Evolutionary conservation across 1,140 invertebrate genomes (phyloP).

Genomic region (Trichonephila clavata): DNA sequence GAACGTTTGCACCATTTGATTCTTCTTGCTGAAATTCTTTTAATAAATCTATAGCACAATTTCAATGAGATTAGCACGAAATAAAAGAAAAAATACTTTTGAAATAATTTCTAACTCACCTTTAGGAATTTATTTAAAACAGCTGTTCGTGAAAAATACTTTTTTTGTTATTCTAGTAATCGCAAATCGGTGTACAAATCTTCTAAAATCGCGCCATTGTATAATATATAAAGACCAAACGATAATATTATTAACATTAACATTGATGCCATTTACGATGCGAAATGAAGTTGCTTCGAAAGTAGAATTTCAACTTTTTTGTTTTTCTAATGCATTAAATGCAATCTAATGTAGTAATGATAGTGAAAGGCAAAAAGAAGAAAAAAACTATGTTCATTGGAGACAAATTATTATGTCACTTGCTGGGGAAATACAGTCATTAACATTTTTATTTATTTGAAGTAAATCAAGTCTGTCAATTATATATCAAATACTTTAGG

Average conservation of each 20-base stretch:
- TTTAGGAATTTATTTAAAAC: no score
- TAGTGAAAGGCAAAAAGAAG: not conserved
- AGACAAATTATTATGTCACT: conserved; percentile 38
- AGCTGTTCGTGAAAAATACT: no score
- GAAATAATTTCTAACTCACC: not conserved
- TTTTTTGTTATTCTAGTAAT: no score
- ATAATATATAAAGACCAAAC: no score
- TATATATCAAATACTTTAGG: not conserved
- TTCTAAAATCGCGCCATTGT: no score
- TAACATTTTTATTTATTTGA: conserved; percentile 8
- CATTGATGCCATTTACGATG: not conserved
- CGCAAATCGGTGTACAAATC: no score
- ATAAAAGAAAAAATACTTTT: not conserved
- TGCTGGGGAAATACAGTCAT: not conserved
- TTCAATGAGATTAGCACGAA: not conserved
- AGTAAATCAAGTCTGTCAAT: conserved; percentile 2
- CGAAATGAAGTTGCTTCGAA: not conserved
- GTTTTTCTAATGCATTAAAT: not conserved
- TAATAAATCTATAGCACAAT: no score
- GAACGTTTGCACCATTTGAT: no score
- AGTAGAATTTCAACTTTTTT: not conserved
- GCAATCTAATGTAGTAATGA: not conserved
- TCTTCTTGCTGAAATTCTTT: no score
- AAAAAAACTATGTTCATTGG: not conserved
- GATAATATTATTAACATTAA: not conserved